Evolutionary conservation across 1,140 invertebrate species (phyloP).

Genomic region (Zelostemma sp.): DNA sequence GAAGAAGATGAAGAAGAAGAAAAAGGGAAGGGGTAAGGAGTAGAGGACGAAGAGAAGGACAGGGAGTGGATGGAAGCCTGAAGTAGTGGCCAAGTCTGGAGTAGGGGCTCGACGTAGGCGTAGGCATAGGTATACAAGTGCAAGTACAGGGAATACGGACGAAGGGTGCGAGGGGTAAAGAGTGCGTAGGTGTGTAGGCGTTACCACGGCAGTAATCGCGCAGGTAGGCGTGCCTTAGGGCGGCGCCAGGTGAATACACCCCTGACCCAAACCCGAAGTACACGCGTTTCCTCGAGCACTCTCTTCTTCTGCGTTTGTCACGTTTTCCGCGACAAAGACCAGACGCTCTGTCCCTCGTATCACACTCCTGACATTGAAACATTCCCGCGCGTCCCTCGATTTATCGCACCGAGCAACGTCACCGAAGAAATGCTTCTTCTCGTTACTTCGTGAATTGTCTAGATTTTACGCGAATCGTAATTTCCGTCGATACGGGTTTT

Average conservation of each 20-base stretch:
- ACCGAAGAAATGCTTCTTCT: too few relatives aligned
- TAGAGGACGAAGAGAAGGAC: slow-evolving; percentile 11
- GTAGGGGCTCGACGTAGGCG: slow-evolving; percentile 46
- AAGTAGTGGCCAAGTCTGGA: slow-evolving; percentile 20
- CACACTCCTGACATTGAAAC: too few relatives aligned
- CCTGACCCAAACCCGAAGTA: slow-evolving; percentile 57
- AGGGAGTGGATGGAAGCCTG: slow-evolving; percentile 16
- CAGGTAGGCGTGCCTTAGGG: slow-evolving; percentile 69
- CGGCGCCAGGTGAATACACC: slow-evolving; percentile 66
- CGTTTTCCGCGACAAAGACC: slow-evolving; percentile 21
- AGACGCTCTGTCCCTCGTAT: slow-evolving; percentile 7
- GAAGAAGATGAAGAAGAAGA: slow-evolving; percentile 21
- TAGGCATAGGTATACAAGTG: slow-evolving; percentile 55
- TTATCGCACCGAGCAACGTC: too few relatives aligned
- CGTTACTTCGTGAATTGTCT: too few relatives aligned
- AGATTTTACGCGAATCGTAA: too few relatives aligned
- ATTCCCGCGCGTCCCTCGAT: too few relatives aligned
- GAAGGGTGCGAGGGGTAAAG: slow-evolving; percentile 22
- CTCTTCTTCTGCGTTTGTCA: background rate
- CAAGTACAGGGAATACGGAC: slow-evolving; percentile 22
- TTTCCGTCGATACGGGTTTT: too few relatives aligned
- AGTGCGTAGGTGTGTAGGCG: slow-evolving; percentile 64
- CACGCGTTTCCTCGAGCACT: slow-evolving; percentile 34
- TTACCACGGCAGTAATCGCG: slow-evolving; percentile 58
- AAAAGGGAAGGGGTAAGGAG: slow-evolving; percentile 6